These are phyloP conservation scores for Anomalospiza imberbis DNA, from an alignment of 2,797 vertebrate genomes.

Conservation along the genomic window DNA sequence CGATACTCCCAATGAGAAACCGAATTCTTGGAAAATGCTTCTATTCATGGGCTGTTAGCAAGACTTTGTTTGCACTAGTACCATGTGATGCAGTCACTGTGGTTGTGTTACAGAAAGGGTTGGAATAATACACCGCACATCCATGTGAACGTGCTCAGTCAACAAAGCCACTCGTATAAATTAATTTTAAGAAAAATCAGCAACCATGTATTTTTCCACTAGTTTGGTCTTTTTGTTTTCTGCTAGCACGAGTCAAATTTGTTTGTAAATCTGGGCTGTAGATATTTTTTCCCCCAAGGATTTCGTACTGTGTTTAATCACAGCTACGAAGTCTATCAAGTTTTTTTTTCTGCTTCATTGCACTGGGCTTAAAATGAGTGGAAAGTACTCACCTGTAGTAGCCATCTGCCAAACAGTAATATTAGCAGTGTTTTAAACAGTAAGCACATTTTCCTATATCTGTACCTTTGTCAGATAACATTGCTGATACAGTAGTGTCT, in stretches of 20 bases:
- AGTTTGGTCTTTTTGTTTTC: background rate
- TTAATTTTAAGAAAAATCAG: background rate
- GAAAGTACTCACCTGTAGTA: constrained; percentile 11
- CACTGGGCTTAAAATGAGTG: background rate
- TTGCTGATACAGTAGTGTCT: background rate
- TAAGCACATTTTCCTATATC: background rate
- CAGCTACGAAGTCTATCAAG: background rate
- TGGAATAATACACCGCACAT: constrained; percentile 3
- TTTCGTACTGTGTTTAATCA: background rate
- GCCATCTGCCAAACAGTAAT: background rate
- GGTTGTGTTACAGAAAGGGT: constrained; percentile 30
- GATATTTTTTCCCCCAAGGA: background rate
- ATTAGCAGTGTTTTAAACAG: background rate
- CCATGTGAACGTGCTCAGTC: background rate
- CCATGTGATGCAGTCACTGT: background rate
- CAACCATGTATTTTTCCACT: background rate
- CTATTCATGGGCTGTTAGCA: constrained; percentile 29
- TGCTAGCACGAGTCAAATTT: background rate
- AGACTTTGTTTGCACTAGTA: constrained; percentile 49
- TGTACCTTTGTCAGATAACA: background rate
- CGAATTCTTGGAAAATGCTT: constrained; percentile 27
- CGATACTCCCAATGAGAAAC: background rate
- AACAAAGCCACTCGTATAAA: background rate
- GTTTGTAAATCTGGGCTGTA: background rate
- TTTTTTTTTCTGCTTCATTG: constrained; percentile 15